Base-by-base conservation (phyloP, 2,888 invertebrate species). In the Melinaea marsaeus region DNA sequence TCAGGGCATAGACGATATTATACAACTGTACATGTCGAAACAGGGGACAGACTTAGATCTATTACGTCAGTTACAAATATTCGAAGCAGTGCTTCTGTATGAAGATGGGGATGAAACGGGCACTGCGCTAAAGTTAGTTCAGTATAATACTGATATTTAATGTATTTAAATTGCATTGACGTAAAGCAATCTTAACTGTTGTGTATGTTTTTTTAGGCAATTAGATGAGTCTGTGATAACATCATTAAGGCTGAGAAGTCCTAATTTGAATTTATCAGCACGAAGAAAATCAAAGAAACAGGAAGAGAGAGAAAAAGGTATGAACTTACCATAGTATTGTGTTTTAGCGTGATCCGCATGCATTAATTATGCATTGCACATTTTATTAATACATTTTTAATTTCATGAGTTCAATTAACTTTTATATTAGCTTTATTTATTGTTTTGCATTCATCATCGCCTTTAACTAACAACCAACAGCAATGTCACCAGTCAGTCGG, bases 31-130 rank as follows among this genome's bases (percentile, higher is more conserved):
- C 81, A 96, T 97, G 95, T 95, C 96, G 11, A 96, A 96, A 82
- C 97, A 96, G 71, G 97, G 97, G 48, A 97, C 97, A 0, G 98
- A 98, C 88, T 91, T 98, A 73, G 98, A 98, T 90, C 92, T 99
- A 42, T 89, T 98, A 47, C 94, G 98, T 77, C 98, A 99, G 86
- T 94, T 99, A 80, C 97, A 98, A 84, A 95, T 98, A 67, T 99
- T 98, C 84, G 98, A 99, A 85, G 96, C 98, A 54, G 97, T 98
- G 35, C 89, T 99, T 51, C 94, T 96, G 78, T 96, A 94, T 80
- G 97, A 97, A 85, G 97, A 97, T 80, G 97, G 96, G 1, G 90
- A 91, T 64, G 89, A 89, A 56, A 83, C 78, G 69, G 93, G 93
- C 4, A 93, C 93, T 34, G 94, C 95, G 1, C 91, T 89, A 2